Base-by-base conservation (phyloP, 2,888 invertebrate genomes). In the Alviniconcha strummeri region DNA sequence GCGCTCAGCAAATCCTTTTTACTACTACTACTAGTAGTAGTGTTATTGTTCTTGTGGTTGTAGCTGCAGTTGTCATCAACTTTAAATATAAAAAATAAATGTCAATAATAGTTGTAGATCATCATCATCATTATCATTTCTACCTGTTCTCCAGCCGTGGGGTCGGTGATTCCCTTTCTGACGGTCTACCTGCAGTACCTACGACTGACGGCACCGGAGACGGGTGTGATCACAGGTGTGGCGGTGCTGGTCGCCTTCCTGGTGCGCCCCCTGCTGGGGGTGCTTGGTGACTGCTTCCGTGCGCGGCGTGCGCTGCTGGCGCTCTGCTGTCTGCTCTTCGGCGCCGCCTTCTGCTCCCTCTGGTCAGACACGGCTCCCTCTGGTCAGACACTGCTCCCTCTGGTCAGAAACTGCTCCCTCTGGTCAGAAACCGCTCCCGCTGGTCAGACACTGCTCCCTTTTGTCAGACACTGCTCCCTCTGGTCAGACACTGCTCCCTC, bases 181-280 rank as follows among this genome's bases (percentile, higher is more conserved):
- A 76, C 83, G 1, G 83, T 88, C 15, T 85, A 84, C 76, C 83
- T 88, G 52, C 86, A 86, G 71, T 54, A 84, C 64, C 79, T 86
- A 57, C 71, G 76, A 9, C 82, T 88, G 64, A 86, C 80, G 55
- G 85, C 86, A 4, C 78, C 85, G 0, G 88, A 88, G 81, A 83
- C 85, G 17, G 88, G 86, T 4, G 13, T 88, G n/a, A 86, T 88
- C 80, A 76, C 82, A 0, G 88, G 88, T 4, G 15, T 82, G 19
- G 19, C 85, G 8, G 85, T 86, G 36, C 55, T 88, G 13, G 13
- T 85, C 17, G 83, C 84, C 54, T 82, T 83, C 57, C 52, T 85
- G 13, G 69, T 83, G 17, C 71, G 86, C 13, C 83, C 86, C 0
- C n/a, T 83, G 17, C 72, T 85, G n/a, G 88, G 86, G 5, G 71